Evolutionary conservation across 2,113 vertebrate species (phyloP).

Genomic region (Excalfactoria chinensis): DNA sequence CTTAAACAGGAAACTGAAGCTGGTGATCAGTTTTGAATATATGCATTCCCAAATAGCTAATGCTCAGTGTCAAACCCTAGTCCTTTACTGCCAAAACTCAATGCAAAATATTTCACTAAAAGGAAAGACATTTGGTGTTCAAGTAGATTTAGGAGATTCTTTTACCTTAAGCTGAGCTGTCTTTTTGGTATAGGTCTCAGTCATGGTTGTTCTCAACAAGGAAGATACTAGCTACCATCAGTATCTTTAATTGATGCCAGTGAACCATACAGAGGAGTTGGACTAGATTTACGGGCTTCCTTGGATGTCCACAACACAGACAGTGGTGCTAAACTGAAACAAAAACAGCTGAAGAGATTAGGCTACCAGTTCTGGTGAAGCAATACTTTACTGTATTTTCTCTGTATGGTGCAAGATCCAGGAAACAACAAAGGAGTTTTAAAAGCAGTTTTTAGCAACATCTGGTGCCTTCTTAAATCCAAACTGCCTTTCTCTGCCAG

Average conservation of each 20-base stretch:
- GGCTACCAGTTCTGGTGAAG: neutral
- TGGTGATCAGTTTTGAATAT: neutral
- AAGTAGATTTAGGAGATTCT: neutral
- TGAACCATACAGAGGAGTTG: neutral
- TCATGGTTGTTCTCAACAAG: neutral
- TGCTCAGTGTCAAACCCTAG: neutral
- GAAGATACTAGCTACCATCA: neutral
- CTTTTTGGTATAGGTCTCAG: neutral
- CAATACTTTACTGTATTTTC: neutral
- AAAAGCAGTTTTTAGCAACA: slow-evolving; percentile 54
- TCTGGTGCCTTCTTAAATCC: slow-evolving; percentile 64
- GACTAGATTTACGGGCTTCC: neutral
- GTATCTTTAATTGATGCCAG: neutral
- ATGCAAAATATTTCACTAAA: neutral
- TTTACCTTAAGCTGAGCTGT: neutral
- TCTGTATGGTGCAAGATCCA: neutral
- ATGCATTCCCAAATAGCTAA: neutral
- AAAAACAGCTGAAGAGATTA: slow-evolving; percentile 26
- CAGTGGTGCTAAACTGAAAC: neutral
- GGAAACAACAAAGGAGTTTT: slow-evolving; percentile 36
- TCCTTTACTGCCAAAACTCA: neutral
- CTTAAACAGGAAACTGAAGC: neutral
- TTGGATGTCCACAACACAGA: neutral
- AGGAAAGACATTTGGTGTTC: neutral
- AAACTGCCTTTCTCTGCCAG: slow-evolving; percentile 53